Evolutionary conservation across 1,140 invertebrate genomes (phyloP), one percentile per base, ranked within the genome.

Genomic region (Drosophila virilis): DNA sequence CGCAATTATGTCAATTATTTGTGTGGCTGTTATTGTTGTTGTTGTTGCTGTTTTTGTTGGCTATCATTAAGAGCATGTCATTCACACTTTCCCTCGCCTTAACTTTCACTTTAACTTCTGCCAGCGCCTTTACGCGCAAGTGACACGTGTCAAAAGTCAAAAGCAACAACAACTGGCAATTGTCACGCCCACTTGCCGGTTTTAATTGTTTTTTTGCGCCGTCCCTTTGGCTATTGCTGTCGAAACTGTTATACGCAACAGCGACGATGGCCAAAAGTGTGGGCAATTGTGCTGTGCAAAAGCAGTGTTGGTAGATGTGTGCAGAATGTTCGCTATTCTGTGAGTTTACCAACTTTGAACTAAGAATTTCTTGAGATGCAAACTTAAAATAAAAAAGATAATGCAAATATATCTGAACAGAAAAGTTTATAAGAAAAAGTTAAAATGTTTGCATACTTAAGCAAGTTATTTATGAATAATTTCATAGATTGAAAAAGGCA

Each of bases 81-180:
- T 42, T 76, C 72, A 80, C 75, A 67, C 57, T 59, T 32, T 55
- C 50, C 52, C 64, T 78, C 74, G 69, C 66, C 58, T 66, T 69
- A 38, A 48, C 70, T 71, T 52, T 22, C 38, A 52, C 59, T 55
- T 76, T 62, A 5, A 46, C 62, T 58, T 45, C 52, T 55, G 58
- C 60, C 51, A 51, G 55, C 67, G 62, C 72, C 61, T 77, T 69
- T 62, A 55, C 55, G 60, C 72, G 46, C 62, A 79, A 82, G 70
- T 73, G 82, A 81, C 82, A 81, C 78, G 82, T 83, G 84, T 88
- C 83, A 80, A 74, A 88, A 80, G 83, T 74, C 74, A 83, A 62
- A 17, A 46, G 46, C 78, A 42, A 62, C 35, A 45, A 42, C 67
- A 62, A 52, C 52, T 51, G 45, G 15, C 70, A 78, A 46, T 8